These are phyloP conservation scores for Pararge aegeria DNA, from an alignment of 1,140 invertebrate species.

Conservation along the genomic window DNA sequence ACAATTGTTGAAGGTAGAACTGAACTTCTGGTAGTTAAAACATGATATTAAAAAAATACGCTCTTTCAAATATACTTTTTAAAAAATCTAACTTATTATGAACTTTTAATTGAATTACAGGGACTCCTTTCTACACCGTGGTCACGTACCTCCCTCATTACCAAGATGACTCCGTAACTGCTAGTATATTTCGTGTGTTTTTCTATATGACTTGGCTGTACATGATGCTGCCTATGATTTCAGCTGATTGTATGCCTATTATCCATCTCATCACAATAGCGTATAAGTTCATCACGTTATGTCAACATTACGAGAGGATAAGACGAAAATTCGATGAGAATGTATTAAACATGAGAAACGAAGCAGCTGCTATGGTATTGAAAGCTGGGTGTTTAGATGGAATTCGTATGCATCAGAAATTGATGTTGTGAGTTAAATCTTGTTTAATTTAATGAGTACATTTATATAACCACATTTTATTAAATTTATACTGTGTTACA, in stretches of 20 bases:
- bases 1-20: conserved; percentile 52
- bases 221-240: conserved; percentile 73
- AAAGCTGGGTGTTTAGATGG: conserved; percentile 52
- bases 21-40: not conserved
- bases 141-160: conserved; percentile 63
- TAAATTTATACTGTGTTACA: conserved; percentile 21
- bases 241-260: conserved; percentile 67
- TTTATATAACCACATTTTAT: too few species aligned
- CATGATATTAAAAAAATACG: not conserved
- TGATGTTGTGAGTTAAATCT: conserved; percentile 51
- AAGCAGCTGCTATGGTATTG: conserved; percentile 38
- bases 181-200: conserved; percentile 51
- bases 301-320: conserved; percentile 51
- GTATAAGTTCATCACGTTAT: conserved; percentile 58
- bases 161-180: conserved; percentile 42
- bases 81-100: not conserved
- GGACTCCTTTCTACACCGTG: conserved; percentile 63
- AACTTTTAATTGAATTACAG: conserved; percentile 33
- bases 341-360: conserved; percentile 13
- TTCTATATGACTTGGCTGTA: conserved; percentile 67
- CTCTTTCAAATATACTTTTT: not conserved
- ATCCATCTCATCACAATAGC: conserved; percentile 63
- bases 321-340: conserved; percentile 45
- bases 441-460: too few species aligned
- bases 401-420: conserved; percentile 61